Evolutionary conservation across 2,888 invertebrate genomes (phyloP), one percentile per base, ranked within the genome.

Genomic region (Tyria jacobaeae): DNA sequence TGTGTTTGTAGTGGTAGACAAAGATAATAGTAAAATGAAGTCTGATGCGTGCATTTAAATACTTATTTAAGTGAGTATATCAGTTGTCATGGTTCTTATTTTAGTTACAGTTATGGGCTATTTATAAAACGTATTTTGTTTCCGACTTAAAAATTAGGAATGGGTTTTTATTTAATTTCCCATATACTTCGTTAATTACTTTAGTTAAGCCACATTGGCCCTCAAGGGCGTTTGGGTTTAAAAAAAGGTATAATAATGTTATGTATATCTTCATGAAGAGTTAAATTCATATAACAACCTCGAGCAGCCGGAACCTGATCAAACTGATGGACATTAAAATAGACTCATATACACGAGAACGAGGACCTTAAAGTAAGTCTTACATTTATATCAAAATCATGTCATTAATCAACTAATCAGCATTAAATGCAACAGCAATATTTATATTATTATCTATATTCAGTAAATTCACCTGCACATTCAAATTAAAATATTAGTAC

Each of bases 11-110:
- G 17, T 39, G 6, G 6, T 39, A 12, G 35, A 62, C 47, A 62
- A 41, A 60, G 60, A 44, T 66, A 62, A 61, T 58, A 39, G 10
- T 31, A 41, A 57, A 54, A 68, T 60, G 55, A 63, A 64, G 44
- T 59, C 54, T 72, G 62, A 66, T 63, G 60, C 55, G 55, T 56
- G 57, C 64, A 39, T 57, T 62, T 31, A 66, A 31, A 55, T 24
- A n/a, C 10, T 44, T 21, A 7, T 57, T 62, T 31, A 66, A 31
- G 50, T 24, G 10, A 10, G 17, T 21, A 7, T 3, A 44, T 44
- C 10, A 21, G 10, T 9, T 44, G 21, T 44, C 17, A 44, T 4
- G 21, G 21, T 21, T 44, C 10, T 10, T 17, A 17, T 17, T 44
- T 21, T 44, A 12, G 21, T n/a, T n/a, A n/a, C n/a, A n/a, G 44